Base-by-base conservation (phyloP, 37 sponge, comb jelly and placozoan genomes). In the Mnemiopsis leidyi region DNA sequence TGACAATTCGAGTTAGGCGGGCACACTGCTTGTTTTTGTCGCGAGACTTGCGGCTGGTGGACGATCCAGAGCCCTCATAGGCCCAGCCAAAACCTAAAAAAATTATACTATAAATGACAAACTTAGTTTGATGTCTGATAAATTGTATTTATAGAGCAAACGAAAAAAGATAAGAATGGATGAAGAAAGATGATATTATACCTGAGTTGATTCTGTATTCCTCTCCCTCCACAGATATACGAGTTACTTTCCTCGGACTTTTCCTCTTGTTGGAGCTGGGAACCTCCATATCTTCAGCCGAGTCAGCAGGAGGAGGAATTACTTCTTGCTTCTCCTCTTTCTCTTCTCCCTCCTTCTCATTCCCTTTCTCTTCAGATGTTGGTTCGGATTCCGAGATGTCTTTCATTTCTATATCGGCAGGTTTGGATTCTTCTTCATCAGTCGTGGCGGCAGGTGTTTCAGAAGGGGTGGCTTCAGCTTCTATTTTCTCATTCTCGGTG, bases 1-100 rank as follows among this genome's bases (percentile, higher is more conserved):
- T 85, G 90, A 85, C 90, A 23, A 85, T 18, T 85, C 61, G 33
- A 23, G 90, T 85, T 13, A 85, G 90, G 0, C 90, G 39, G 0
- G 38, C 61, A 18, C 90, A 38, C 26, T 33, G 38, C 79, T 77
- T 77, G 36, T 28, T 36, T 32, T 34, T 77, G 79, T 77, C 79
- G 1, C 35, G 36, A 9, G 34, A 16, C 0, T 1, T 18, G 3
- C 36, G 16, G 0, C 33, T 1, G 3, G 35, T 3, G 1, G 35
- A 9, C 21, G 79, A 32, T 33, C 32, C 33, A 2, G 1, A 5
- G 20, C 32, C 9, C 20, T 32, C 79, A 20, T 77, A 77, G 9
- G 79, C 9, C 79, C 79, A 77, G 7, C 79, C 79, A 26, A 77
- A 7, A 34, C 79, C 79, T 77, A 13, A 48, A 48, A 48, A 13